Evolutionary conservation across 2,113 vertebrate genomes (phyloP), one percentile per base, ranked within the genome.

Genomic region (Oryzias curvinotus): DNA sequence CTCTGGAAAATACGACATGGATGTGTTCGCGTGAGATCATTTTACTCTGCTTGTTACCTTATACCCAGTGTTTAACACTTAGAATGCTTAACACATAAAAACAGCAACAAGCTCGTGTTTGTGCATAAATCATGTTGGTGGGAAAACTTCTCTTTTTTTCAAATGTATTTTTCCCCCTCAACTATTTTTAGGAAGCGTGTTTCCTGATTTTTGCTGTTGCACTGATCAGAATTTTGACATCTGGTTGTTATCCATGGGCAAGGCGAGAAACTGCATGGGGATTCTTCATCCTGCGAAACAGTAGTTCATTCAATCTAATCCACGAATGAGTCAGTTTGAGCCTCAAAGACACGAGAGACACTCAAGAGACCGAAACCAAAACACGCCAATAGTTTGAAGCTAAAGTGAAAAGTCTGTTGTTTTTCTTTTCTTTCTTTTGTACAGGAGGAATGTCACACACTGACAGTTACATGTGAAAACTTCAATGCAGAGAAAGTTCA

Each of bases 11-110:
- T 51, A 48, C 58, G 10, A 44, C 45, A 65, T 83, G 62, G 68
- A 62, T 41, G 53, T 55, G 60, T 74, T 82, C 84, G 72, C 68
- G 74, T 17, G 21, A 73, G 52, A 64, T 74, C 74, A 56, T 72
- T 36, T 36, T 65, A 59, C 48, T 75, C 41, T 44, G 41, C 45
- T 70, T 14, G 14, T 0, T 71, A 36, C 41, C 52, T 60, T 16
- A 75, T 65, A 62, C 68, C 19, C 50, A 66, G 53, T 41, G 46
- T 25, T 58, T 74, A 41, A 28, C 1, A 2, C 61, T 18, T 44
- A 43, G 55, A 54, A 66, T 42, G 47, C 50, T 68, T 61, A 6
- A 41, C 41, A 61, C 54, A 63, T 50, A 44, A 68, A 71, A 71
- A 65, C 43, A 64, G 48, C 55, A 58, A 56, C 17, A 52, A 19